Conservation (phyloP, 2,888 invertebrate genomes). For the Volucella inflata region DNA sequence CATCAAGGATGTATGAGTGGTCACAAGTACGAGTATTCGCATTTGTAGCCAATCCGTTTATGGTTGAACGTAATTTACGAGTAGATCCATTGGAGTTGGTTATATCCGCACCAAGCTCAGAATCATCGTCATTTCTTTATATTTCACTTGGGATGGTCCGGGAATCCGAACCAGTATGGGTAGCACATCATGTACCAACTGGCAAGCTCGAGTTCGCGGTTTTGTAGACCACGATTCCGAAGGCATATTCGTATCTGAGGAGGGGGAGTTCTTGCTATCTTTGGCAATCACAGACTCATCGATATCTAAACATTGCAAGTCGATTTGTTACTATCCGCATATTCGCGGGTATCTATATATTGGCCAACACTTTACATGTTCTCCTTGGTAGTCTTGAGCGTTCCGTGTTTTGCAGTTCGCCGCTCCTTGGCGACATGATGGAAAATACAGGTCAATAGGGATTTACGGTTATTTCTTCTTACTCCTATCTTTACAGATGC, state of each 20-base stretch:
- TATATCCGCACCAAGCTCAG: slow-evolving; percentile 7
- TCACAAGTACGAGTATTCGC: slow-evolving; percentile 27
- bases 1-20: slow-evolving; percentile 17
- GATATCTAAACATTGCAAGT: slow-evolving; percentile 45
- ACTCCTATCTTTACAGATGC: slow-evolving; percentile 31
- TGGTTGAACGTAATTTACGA: slow-evolving; percentile 18
- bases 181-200: slow-evolving; percentile 57
- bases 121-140: slow-evolving; percentile 23
- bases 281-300: slow-evolving; percentile 53
- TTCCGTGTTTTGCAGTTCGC: slow-evolving; percentile 7
- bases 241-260: neutral
- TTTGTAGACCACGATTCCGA: neutral
- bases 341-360: neutral
- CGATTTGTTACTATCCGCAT: slow-evolving; percentile 40
- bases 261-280: neutral
- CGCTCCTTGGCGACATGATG: slow-evolving; percentile 52
- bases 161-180: neutral
- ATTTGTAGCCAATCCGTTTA: slow-evolving; percentile 31
- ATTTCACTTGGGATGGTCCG: slow-evolving; percentile 24
- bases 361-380: neutral
- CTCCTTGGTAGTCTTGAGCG: neutral
- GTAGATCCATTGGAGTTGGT: neutral
- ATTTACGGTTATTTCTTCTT: slow-evolving; percentile 71
- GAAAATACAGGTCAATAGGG: slow-evolving; percentile 72
- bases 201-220: slow-evolving; percentile 42